Base-by-base conservation (phyloP, 1,140 invertebrate species). In the Galleria mellonella region DNA sequence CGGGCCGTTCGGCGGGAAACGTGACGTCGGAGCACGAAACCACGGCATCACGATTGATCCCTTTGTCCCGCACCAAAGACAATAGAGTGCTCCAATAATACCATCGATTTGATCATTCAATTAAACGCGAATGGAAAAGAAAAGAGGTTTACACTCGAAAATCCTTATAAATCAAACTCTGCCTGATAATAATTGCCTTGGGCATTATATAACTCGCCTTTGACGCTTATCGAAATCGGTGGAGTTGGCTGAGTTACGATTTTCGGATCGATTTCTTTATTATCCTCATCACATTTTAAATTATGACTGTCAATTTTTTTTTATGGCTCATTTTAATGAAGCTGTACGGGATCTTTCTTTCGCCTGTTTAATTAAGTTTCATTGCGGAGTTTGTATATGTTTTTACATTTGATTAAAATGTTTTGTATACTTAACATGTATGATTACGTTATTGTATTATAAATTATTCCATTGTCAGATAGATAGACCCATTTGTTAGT, bases 71-170 rank as follows among this genome's bases (percentile, higher is more conserved):
- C 53, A 43, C 12, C 30, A 38, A 23, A 64, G 59, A 81, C 67
- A 77, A 77, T 59, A 46, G 66, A 33, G 43, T 35, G 1, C 44
- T 27, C 36, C 36, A 51, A 57, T 65, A 67, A 59, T 55, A 59
- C 55, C 58, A 55, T 32, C 60, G 62, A 71, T 71, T 72, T 78
- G 63, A 74, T 74, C 72, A 67, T 73, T 68, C 76, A 72, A 78
- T 78, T 82, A 70, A 72, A 64, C 68, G 47, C 56, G 59, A 78
- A 75, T 71, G 52, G 67, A 58, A 23, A 63, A 63, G 66, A 73
- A 81, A 77, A 72, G 66, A 72, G 73, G 71, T 68, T 76, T 74
- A 73, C 56, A 59, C 42, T 64, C 61, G 36, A 54, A 74, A 71
- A 60, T 66, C 57, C 56, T 42, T 50, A 72, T 77, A 73, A 77